Conservation (phyloP, 2,888 invertebrate species). For the Thecocarcelia acutangulata region DNA sequence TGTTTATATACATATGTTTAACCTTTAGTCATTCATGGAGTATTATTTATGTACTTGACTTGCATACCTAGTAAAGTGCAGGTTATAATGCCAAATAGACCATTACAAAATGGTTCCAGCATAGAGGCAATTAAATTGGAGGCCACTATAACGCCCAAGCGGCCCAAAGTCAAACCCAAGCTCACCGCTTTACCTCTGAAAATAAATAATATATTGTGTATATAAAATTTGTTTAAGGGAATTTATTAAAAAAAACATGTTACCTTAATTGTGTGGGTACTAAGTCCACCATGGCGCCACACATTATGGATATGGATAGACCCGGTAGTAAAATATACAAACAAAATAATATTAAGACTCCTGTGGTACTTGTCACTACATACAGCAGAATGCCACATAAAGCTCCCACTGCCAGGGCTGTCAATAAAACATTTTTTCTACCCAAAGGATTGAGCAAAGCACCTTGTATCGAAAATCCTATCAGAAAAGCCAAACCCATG, state of each 20-base stretch:
- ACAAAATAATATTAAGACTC: slow-evolving; percentile 77
- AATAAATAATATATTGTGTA: neutral
- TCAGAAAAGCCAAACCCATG: slow-evolving; percentile 76
- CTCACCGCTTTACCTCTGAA: slow-evolving; percentile 77
- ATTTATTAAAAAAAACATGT: neutral
- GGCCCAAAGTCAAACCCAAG: slow-evolving; percentile 75
- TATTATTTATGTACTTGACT: neutral
- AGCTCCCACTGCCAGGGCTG: slow-evolving; percentile 72
- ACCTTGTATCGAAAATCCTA: slow-evolving; percentile 78
- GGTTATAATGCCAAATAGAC: slow-evolving; percentile 75
- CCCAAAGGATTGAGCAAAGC: slow-evolving; percentile 77
- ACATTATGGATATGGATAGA: slow-evolving; percentile 76
- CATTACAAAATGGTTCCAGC: slow-evolving; percentile 74
- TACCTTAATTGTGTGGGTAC: slow-evolving; percentile 77
- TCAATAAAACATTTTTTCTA: slow-evolving; percentile 75
- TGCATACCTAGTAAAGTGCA: slow-evolving; percentile 72
- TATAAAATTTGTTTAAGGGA: neutral
- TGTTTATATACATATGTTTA: too few species aligned
- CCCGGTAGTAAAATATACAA: slow-evolving; percentile 77
- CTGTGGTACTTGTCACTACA: slow-evolving; percentile 73
- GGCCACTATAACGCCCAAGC: slow-evolving; percentile 75
- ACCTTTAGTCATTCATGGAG: neutral
- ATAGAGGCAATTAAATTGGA: slow-evolving; percentile 76
- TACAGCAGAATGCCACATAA: slow-evolving; percentile 77
- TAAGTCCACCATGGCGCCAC: slow-evolving; percentile 77